These are phyloP conservation scores for Otus sunia DNA, from an alignment of 2,113 vertebrate species.

Conservation along the genomic window DNA sequence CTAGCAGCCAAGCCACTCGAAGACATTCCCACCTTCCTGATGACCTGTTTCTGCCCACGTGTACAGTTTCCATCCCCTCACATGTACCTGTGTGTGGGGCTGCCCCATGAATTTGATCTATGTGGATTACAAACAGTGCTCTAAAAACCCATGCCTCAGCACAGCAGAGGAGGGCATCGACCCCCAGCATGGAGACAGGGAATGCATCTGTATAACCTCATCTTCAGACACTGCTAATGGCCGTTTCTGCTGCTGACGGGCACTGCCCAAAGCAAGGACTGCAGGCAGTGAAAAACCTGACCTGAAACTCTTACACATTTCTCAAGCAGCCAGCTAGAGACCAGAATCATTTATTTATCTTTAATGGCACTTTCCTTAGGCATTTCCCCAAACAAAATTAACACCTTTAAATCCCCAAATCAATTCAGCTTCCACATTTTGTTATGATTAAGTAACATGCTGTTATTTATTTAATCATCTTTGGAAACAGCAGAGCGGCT, in stretches of 20 bases:
- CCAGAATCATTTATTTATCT: background rate
- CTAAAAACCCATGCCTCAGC: background rate
- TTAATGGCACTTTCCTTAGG: background rate
- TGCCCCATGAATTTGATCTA: background rate
- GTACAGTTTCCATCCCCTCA: background rate
- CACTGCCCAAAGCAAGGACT: background rate
- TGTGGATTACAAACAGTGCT: background rate
- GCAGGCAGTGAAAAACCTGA: background rate
- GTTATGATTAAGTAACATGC: background rate
- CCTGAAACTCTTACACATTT: background rate
- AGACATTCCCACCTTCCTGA: background rate
- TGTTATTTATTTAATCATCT: conserved; percentile 37
- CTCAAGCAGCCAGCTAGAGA: background rate
- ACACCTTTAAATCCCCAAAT: conserved; percentile 10
- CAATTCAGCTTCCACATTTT: background rate
- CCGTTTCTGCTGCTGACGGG: background rate
- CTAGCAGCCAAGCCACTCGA: background rate
- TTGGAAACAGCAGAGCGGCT: background rate
- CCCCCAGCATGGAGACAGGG: rapidly evolving
- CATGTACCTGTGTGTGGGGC: background rate
- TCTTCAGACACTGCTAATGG: background rate
- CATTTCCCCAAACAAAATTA: conserved; percentile 22
- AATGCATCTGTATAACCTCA: background rate
- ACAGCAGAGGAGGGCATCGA: background rate
- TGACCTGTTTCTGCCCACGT: background rate